phyloP scores from a whole-genome alignment of 2,113 vertebrate genomes.

The Urocynchramus pylzowi region DNA sequence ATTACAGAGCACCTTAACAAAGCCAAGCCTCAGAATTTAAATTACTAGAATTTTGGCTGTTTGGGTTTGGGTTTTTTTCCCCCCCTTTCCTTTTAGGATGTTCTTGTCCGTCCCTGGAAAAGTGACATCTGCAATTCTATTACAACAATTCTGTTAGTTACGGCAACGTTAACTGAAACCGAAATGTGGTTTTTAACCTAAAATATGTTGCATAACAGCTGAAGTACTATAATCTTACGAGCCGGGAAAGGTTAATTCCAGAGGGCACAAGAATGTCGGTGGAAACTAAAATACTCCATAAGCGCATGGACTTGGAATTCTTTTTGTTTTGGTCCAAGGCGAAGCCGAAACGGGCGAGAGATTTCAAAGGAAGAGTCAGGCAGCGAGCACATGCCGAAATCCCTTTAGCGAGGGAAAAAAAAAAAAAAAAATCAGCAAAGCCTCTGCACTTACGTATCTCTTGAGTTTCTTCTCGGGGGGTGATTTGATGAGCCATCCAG shows the following conservation, averaged over 20 bases:
- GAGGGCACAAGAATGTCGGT: not conserved
- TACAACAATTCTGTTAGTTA: conserved; percentile 19
- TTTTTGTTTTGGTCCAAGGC: conserved; percentile 9
- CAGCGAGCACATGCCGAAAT: not conserved
- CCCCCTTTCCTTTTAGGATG: not conserved
- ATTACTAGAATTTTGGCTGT: not conserved
- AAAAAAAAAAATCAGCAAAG: not conserved
- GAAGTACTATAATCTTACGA: not conserved
- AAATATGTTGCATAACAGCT: conserved; percentile 25
- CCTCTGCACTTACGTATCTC: conserved; percentile 90
- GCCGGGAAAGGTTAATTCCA: not conserved
- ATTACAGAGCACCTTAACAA: conserved; percentile 11
- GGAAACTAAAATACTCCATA: not conserved
- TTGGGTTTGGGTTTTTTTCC: not conserved
- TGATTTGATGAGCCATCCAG: conserved; percentile 97
- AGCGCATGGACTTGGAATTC: not conserved
- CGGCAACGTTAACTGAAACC: conserved; percentile 44
- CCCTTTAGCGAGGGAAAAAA: not conserved
- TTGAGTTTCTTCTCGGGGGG: conserved; percentile 97
- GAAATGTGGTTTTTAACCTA: conserved; percentile 35
- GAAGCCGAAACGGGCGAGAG: not conserved
- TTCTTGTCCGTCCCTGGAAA: not conserved
- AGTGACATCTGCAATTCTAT: not conserved
- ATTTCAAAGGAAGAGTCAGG: not conserved
- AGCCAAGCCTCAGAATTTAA: not conserved